phyloP scores from a whole-genome alignment of 1,140 invertebrate species.

The Meloidogyne exigua region DNA sequence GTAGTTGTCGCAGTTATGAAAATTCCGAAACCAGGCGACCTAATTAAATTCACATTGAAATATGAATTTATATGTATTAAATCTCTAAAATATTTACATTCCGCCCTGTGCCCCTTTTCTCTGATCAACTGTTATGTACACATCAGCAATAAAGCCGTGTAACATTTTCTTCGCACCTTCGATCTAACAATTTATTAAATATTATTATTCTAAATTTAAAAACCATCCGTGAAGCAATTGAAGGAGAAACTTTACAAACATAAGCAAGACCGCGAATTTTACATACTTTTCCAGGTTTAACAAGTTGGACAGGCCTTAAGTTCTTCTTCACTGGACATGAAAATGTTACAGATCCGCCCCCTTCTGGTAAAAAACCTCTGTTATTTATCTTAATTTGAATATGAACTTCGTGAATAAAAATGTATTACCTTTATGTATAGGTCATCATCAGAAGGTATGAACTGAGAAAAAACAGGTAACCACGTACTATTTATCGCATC shows the following conservation, averaged over 20 bases:
- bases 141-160: slow-evolving; percentile 86
- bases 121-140: slow-evolving; percentile 91
- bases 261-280: slow-evolving; percentile 81
- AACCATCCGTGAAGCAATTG: slow-evolving; percentile 67
- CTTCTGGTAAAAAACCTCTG: slow-evolving; percentile 79
- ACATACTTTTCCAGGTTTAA: slow-evolving; percentile 85
- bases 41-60: too few relatives aligned
- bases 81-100: slow-evolving; percentile 74
- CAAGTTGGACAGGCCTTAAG: slow-evolving; percentile 70
- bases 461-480: slow-evolving; percentile 67
- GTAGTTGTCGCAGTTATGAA: slow-evolving; percentile 87
- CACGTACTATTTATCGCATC: slow-evolving; percentile 59
- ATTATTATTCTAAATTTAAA: not conserved
- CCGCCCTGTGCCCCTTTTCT: slow-evolving; percentile 79
- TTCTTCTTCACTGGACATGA: slow-evolving; percentile 77
- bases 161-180: slow-evolving; percentile 86
- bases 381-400: slow-evolving; percentile 68
- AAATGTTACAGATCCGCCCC: slow-evolving; percentile 86
- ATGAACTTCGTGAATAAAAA: slow-evolving; percentile 22
- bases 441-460: slow-evolving; percentile 82
- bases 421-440: slow-evolving; percentile 77
- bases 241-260: slow-evolving; percentile 73
- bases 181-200: slow-evolving; percentile 66
- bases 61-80: too few relatives aligned
- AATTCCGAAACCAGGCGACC: slow-evolving; percentile 79